Evolutionary conservation across 2,113 vertebrate species (phyloP).

Genomic region (Nothocercus julius): DNA sequence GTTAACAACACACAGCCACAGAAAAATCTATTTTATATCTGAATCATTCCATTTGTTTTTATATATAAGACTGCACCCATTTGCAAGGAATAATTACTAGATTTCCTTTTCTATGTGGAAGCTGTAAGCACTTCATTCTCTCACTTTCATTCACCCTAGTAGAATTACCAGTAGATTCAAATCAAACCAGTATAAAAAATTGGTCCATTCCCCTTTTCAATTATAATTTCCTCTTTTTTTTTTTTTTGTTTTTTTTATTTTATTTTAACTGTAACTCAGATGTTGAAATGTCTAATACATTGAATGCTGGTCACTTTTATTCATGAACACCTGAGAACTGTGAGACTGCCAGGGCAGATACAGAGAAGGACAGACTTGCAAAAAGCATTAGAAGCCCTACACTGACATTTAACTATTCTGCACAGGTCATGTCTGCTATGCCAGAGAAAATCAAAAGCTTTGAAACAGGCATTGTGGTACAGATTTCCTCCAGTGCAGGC

Average conservation of each 20-base stretch:
- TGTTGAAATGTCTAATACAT: not conserved
- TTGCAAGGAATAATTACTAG: not conserved
- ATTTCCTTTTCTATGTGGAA: not conserved
- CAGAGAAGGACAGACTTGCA: not conserved
- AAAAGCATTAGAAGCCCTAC: not conserved
- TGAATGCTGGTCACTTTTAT: accelerated
- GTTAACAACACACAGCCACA: not conserved
- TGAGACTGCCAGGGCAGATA: not conserved
- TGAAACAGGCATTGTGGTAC: not conserved
- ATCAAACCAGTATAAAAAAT: not conserved
- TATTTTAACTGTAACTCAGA: not conserved
- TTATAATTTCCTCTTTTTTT: not conserved
- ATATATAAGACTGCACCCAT: not conserved
- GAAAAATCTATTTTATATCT: not conserved
- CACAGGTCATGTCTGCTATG: not conserved
- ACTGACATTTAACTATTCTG: not conserved
- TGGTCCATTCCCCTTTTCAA: not conserved
- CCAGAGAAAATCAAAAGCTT: not conserved
- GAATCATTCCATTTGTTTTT: not conserved
- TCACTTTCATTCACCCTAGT: not conserved
- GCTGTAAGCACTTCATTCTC: not conserved
- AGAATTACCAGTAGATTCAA: too few relatives aligned
- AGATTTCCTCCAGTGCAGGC: not conserved
- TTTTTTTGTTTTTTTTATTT: not conserved
- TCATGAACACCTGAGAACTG: not conserved